Evolutionary conservation across 2,797 vertebrate species (phyloP).

Genomic region (Aulostomus chinensis): DNA sequence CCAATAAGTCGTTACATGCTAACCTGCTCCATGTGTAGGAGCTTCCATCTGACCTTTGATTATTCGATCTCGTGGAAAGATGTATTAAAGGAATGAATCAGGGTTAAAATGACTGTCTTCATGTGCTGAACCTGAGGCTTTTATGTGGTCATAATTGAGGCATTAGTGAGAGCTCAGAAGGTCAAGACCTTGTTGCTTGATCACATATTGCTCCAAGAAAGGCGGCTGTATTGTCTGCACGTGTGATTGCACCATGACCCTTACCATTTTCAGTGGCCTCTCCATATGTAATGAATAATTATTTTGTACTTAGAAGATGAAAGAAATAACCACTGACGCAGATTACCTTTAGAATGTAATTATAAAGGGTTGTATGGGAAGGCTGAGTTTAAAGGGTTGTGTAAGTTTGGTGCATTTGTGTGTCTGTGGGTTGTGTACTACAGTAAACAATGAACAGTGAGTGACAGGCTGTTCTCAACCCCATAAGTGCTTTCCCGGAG

Average conservation of each 20-base stretch:
- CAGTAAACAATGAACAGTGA: conserved; percentile 20
- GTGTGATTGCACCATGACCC: conserved; percentile 20
- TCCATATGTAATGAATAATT: conserved; percentile 37
- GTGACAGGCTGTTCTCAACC: conserved; percentile 25
- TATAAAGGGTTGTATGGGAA: conserved; percentile 24
- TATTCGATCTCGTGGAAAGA: not conserved
- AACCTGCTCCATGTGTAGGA: too few relatives aligned
- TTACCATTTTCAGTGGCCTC: conserved; percentile 36
- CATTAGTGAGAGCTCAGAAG: conserved; percentile 29
- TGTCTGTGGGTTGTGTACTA: not conserved
- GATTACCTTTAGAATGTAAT: conserved; percentile 43
- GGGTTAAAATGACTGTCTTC: conserved; percentile 23
- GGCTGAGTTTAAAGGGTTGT: conserved; percentile 37
- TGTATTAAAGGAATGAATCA: conserved; percentile 20
- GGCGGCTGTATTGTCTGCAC: conserved; percentile 1
- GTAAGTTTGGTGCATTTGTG: conserved; percentile 11
- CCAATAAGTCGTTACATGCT: too few relatives aligned
- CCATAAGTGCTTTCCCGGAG: conserved; percentile 15
- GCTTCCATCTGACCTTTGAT: too few relatives aligned
- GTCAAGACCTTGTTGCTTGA: conserved; percentile 23
- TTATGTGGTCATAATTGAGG: conserved; percentile 33
- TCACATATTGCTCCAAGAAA: conserved; percentile 16
- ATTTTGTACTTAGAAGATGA: conserved; percentile 63
- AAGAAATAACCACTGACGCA: conserved; percentile 27
- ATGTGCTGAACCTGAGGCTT: conserved; percentile 10